Evolutionary conservation across 2,888 invertebrate species (phyloP), one percentile per base, ranked within the genome.

Genomic region (Scaeva pyrastri): DNA sequence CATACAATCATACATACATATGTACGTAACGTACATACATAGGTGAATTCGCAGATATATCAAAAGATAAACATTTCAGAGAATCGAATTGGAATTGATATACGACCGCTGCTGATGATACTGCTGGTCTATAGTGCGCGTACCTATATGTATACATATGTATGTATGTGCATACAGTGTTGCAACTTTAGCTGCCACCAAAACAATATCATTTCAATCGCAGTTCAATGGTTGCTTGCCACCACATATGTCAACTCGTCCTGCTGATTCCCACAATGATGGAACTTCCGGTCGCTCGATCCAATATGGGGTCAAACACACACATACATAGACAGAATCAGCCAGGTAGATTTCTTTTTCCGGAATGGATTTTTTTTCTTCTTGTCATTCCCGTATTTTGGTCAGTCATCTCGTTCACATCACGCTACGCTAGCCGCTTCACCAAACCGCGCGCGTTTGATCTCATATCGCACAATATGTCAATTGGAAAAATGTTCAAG

Each of bases 191-290:
- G n/a, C 72, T 81, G 81, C 81, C 73, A 85, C 73, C 68, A 62
- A 85, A 85, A 85, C 85, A 85, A 85, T 85, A 85, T 85, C 85
- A 76, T 85, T 85, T 85, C 81, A 85, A 85, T 85, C 80, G 80
- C 85, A 72, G 76, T 75, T 60, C 76, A 84, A 80, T 80, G 75
- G 71, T 56, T 84, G 16, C 7, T n/a, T 75, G 80, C 84, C 71
- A 84, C 75, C 84, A 73, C 79, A 85, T 62, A 80, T 80, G 81
- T 85, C 81, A 85, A 55, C 58, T 55, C 76, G 23, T 72, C n/a
- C 64, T 55, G 48, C 81, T 78, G 72, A 80, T 62, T 48, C 70
- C 52, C 68, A 66, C 71, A 80, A 75, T 84, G 79, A 84, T 75
- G 66, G 75, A 58, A 71, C 60, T 73, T 77, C 68, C 73, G 75